Percentiles rank a stretch among this genome's conserved stretches.
Conservation (phyloP, 2,113 vertebrate genomes). For the Riparia riparia region DNA sequence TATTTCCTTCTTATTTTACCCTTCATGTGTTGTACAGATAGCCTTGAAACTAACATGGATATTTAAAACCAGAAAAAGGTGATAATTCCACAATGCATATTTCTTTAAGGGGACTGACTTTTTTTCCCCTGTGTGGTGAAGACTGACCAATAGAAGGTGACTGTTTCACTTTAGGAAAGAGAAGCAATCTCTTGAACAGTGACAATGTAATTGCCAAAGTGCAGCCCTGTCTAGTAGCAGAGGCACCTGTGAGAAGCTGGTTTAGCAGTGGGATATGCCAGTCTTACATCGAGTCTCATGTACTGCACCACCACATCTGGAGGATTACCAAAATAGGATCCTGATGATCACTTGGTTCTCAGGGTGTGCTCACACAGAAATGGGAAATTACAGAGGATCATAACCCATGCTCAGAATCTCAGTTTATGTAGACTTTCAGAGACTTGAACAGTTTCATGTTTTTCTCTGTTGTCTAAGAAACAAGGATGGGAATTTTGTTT, state of each 20-base stretch:
- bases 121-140: not conserved
- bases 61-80: not conserved
- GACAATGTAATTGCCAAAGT: not conserved
- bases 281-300: not conserved
- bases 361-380: not conserved
- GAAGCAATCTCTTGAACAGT: not conserved
- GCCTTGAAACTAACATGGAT: not conserved
- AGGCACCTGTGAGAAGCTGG: not conserved
- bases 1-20: not conserved
- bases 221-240: not conserved
- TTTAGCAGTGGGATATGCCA: not conserved
- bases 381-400: not conserved
- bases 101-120: not conserved
- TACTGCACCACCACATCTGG: not conserved
- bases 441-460: not conserved
- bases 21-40: fast-evolving
- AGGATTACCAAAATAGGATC: not conserved
- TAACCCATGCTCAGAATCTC: not conserved
- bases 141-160: not conserved
- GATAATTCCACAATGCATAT: not conserved
- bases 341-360: not conserved
- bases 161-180: not conserved
- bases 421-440: not conserved
- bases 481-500: not conserved
- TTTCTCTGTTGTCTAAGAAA: not conserved